Evolutionary conservation across 2,888 invertebrate species (phyloP), one percentile per base, ranked within the genome.

Genomic region (Meta bourneti): DNA sequence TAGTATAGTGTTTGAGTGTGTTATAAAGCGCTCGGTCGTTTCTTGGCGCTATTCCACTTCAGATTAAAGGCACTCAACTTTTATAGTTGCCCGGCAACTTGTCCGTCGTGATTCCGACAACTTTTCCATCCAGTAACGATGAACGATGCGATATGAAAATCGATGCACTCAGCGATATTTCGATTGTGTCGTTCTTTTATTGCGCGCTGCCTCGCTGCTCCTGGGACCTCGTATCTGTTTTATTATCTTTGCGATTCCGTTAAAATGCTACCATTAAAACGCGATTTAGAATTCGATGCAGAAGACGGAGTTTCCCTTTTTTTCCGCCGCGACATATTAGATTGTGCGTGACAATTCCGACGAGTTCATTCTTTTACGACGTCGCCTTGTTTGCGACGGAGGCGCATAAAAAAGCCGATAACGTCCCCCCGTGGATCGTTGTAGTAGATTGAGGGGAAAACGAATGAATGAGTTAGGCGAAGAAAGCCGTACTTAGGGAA

Each of bases 181-280:
- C 9, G 61, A 61, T 61, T 61, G 13, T 61, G 61, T 61, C 16
- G 6, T 61, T 5, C 16, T 61, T 16, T 61, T 16, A 61, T 61
- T 16, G 16, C 61, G 51, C 52, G 13, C 13, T 11, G 51, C 74
- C 1, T 74, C 84, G 16, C 52, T 69, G 69, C 20, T 52, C 20
- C 52, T 6, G 69, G 7, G 61, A 70, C 52, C 61, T 71, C 77
- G 19, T 5, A 71, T 75, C 16, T 8, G 19, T 78, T 70, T 78
- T 86, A 78, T 78, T n/a, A 86, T 77, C 20, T 34, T 78, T 16
- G n/a, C 34, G 49, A 75, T 79, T 79, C 20, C 79, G 71, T 79
- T 88, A 80, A 81, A 88, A 54, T 74, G n/a, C 74, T 48, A 8
- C 88, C 88, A 81, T 88, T 88, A 88, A 88, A 88, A 81, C 74